phyloP scores from a whole-genome alignment of 2,797 vertebrate genomes.

The Tapera naevia region DNA sequence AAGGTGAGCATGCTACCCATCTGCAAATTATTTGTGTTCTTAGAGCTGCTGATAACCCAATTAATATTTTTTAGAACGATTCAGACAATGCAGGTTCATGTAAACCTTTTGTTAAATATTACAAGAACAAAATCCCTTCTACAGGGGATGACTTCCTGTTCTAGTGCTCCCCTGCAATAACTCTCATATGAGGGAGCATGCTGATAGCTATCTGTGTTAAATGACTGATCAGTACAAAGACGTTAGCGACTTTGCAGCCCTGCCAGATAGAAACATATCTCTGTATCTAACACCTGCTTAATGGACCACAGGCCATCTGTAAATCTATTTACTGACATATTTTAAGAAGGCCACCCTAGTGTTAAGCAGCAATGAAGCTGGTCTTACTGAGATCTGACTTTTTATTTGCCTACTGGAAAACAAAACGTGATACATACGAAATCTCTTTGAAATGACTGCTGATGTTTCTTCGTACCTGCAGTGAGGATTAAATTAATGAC shows the following conservation, averaged over 20 bases:
- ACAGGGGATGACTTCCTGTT: not conserved
- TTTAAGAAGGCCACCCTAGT: not conserved
- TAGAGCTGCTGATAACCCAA: not conserved
- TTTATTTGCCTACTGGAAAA: not conserved
- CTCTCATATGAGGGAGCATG: not conserved
- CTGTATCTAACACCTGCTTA: constrained; percentile 25
- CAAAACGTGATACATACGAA: not conserved
- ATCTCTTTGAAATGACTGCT: not conserved
- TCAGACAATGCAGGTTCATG: not conserved
- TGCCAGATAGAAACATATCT: not conserved
- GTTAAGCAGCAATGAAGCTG: constrained; percentile 7
- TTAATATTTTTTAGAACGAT: not conserved
- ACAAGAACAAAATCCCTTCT: not conserved
- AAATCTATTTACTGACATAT: constrained; percentile 44
- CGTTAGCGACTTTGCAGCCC: not conserved
- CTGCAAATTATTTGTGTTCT: not conserved
- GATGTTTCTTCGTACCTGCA: not conserved
- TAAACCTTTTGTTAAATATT: not conserved
- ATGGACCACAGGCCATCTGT: constrained; percentile 28
- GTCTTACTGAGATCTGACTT: not conserved
- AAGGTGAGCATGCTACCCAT: not conserved
- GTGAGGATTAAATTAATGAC: constrained; percentile 11
- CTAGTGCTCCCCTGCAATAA: not conserved
- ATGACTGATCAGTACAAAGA: constrained; percentile 44
- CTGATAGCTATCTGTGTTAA: constrained; percentile 17